These are phyloP conservation scores for Malurus alboscapulatus DNA, from an alignment of 2,113 vertebrate species.

Conservation along the genomic window DNA sequence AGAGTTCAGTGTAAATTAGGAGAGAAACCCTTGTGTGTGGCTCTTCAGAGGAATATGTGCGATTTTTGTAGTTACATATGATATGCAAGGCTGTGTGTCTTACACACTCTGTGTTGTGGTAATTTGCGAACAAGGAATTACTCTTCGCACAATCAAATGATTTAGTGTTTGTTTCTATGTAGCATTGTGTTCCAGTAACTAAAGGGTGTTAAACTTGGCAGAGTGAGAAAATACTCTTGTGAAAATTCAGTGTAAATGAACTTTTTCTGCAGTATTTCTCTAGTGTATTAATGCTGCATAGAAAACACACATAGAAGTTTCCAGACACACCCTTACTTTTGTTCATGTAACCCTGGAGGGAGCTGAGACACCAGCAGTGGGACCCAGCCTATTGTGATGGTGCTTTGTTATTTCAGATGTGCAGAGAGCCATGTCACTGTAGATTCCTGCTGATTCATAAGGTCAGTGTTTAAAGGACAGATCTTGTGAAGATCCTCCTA, in stretches of 20 bases:
- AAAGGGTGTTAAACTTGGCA: background rate
- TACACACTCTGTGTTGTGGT: background rate
- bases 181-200: background rate
- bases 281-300: background rate
- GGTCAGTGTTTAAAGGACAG: background rate
- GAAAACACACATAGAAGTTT: background rate
- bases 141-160: background rate
- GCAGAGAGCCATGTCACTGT: background rate
- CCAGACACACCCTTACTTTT: background rate
- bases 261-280: background rate
- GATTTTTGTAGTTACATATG: background rate
- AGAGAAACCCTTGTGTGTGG: rapidly evolving
- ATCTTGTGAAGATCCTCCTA: background rate
- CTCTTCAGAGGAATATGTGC: background rate
- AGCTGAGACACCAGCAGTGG: background rate
- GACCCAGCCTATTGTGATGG: background rate
- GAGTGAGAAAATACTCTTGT: background rate
- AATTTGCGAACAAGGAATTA: background rate
- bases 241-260: background rate
- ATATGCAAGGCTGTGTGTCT: background rate
- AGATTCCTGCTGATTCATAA: background rate
- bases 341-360: background rate
- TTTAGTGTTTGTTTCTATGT: background rate
- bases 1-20: background rate
- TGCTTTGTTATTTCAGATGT: background rate